Base-by-base conservation (phyloP, 2,113 vertebrate species). In the Stegastes partitus region DNA sequence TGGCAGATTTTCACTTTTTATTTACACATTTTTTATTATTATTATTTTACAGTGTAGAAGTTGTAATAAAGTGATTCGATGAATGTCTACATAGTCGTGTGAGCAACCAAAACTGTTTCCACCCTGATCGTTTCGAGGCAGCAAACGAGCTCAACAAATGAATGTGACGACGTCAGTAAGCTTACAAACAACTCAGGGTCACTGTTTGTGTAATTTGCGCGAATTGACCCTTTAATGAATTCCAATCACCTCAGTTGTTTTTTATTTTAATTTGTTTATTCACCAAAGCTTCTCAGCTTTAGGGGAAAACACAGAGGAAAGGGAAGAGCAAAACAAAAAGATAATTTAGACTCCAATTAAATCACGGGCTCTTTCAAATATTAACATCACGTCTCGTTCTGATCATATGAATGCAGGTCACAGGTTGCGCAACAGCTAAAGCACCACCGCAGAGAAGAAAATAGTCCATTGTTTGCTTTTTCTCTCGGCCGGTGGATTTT, bases 401-500 rank as follows among this genome's bases (percentile, higher is more conserved):
- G 47, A 62, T 68, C 10, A 44, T 14, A 49, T 61, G 8, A 71
- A 55, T 62, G 3, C n/a, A 31, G 58, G 47, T 54, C 57, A 79
- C 3, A 23, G 51, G 37, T 45, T 39, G 9, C 50, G 15, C 59
- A 47, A 18, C 21, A 55, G 50, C 59, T 57, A 16, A n/a, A 58
- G 19, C 39, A 21, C n/a, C 47, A 61, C 16, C 58, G 18, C 54
- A 47, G 50, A 37, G 51, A 79, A 63, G 2, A 57, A 78, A 16
- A 37, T 12, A 68, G 45, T 22, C 25, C 12, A 39, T 22, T 75
- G 63, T 87, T 87, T 86, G 77, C 69, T 67, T 77, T 76, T 66
- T 49, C 62, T 78, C 21, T 62, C 26, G 34, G 73, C 23, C 53
- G 14, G 15, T 71, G 28, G 68, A 73, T 50, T 74, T 79, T 28